phyloP scores from a whole-genome alignment of 2,113 vertebrate genomes.

The Antechinus flavipes region DNA sequence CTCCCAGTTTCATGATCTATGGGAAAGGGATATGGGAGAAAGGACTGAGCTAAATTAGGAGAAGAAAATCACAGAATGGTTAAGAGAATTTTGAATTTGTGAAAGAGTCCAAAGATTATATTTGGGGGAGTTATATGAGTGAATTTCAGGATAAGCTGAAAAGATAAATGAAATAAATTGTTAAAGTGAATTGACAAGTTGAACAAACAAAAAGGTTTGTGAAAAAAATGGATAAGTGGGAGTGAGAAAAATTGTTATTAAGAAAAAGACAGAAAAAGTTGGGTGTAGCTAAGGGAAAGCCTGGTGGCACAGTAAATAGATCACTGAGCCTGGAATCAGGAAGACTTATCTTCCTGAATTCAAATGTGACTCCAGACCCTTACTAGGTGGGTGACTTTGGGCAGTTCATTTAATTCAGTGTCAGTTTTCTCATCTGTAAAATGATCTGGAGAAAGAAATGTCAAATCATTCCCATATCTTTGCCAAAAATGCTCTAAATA shows the following conservation, averaged over 20 bases:
- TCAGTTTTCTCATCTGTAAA: neutral
- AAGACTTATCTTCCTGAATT: neutral
- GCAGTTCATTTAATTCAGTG: neutral
- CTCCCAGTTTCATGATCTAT: too few species aligned
- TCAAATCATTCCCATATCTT: neutral
- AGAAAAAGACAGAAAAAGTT: neutral
- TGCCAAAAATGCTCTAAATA: neutral
- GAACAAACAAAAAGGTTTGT: neutral
- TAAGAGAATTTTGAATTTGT: neutral
- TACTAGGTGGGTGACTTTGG: neutral
- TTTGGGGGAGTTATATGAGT: neutral
- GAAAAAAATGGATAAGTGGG: neutral
- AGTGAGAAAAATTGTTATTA: neutral
- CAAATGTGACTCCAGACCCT: neutral
- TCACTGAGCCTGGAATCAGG: neutral
- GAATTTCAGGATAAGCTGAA: neutral
- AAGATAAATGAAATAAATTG: neutral
- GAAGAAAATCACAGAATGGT: neutral
- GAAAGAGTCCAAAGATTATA: neutral
- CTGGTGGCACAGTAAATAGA: neutral
- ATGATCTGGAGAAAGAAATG: neutral
- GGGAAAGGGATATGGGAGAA: neutral
- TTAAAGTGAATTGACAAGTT: neutral
- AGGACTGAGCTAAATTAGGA: neutral
- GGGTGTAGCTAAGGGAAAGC: neutral